Percentiles rank a stretch among this genome's conserved stretches.
Conservation (phyloP, 2,797 vertebrate species). For the Galaxias olidus region DNA sequence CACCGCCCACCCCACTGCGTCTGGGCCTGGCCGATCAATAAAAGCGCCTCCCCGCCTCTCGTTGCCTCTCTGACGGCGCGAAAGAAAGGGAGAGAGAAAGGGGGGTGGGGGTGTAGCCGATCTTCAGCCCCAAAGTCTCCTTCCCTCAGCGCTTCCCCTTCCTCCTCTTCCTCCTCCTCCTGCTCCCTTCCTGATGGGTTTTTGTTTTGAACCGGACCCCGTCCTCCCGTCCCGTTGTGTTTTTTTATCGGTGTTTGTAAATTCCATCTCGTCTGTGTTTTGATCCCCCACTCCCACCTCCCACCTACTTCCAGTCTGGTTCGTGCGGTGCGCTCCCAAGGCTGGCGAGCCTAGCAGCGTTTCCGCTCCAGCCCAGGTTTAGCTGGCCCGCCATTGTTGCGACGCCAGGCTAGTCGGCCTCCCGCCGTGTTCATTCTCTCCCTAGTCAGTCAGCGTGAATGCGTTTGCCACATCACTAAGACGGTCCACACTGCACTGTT, state of each 20-base stretch:
- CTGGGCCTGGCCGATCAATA: slow-evolving; percentile 54
- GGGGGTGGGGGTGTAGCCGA: neutral
- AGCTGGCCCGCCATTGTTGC: slow-evolving; percentile 38
- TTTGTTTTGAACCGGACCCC: too few relatives aligned
- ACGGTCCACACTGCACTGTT: slow-evolving; percentile 48
- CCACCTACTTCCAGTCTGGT: too few relatives aligned
- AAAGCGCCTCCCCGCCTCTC: slow-evolving; percentile 48
- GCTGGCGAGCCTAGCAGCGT: neutral
- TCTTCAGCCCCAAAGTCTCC: too few relatives aligned
- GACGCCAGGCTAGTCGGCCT: slow-evolving; percentile 14
- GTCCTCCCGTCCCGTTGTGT: too few relatives aligned
- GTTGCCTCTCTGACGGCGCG: slow-evolving; percentile 52
- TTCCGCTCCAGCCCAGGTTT: too few relatives aligned
- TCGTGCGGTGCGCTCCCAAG: too few relatives aligned
- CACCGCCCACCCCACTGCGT: slow-evolving; percentile 21
- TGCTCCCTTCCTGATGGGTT: too few relatives aligned
- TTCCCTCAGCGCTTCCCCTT: neutral
- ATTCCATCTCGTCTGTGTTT: too few relatives aligned
- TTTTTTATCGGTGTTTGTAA: too few relatives aligned
- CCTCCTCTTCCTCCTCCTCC: neutral
- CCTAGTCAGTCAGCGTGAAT: slow-evolving; percentile 44
- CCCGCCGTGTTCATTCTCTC: slow-evolving; percentile 38
- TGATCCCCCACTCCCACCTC: too few relatives aligned
- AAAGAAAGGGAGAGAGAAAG: slow-evolving; percentile 25
- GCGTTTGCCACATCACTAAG: slow-evolving; percentile 54